These are phyloP conservation scores for Epizoanthus rinbou DNA, from an alignment of 92 coral and sea anemone genomes.

Conservation along the genomic window DNA sequence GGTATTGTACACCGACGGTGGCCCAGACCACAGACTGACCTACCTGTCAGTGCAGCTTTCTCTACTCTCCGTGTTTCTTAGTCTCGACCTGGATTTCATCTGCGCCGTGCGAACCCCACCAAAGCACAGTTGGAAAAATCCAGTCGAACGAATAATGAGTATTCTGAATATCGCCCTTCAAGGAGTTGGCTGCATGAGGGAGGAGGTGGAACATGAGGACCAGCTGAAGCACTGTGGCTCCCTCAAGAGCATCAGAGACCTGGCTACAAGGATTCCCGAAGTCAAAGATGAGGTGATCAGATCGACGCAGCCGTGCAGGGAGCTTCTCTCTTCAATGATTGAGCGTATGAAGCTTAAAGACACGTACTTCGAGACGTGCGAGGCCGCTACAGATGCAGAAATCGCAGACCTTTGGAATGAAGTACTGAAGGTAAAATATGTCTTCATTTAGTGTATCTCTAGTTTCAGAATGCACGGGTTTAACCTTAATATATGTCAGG, in stretches of 20 bases:
- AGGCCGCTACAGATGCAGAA: conserved; percentile 42
- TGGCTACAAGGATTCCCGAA: conserved; percentile 44
- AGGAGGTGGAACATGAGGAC: conserved; percentile 38
- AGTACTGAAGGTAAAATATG: conserved; percentile 40
- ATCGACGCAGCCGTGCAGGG: conserved; percentile 45
- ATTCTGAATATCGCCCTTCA: conserved; percentile 49
- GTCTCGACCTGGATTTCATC: conserved; percentile 30
- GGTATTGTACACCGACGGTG: no score
- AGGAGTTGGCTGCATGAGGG: conserved; percentile 55
- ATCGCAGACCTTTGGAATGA: conserved; percentile 48
- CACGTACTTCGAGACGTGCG: conserved; percentile 42
- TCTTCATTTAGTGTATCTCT: conserved; percentile 32
- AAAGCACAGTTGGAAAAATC: conserved; percentile 52
- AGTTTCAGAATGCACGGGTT: conserved; percentile 42
- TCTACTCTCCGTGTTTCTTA: neutral
- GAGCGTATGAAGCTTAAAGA: conserved; percentile 40
- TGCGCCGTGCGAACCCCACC: conserved; percentile 30
- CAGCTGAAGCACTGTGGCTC: conserved; percentile 33
- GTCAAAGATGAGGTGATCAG: conserved; percentile 50
- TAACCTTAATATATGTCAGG: conserved; percentile 33
- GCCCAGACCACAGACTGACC: no score
- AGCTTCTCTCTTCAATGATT: conserved; percentile 43
- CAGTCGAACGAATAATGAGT: conserved; percentile 54
- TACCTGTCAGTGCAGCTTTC: no score
- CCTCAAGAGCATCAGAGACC: conserved; percentile 42